phyloP scores from a whole-genome alignment of 37 sponge, comb jelly and placozoan species.

The Chondrilla cf. caribensis region DNA sequence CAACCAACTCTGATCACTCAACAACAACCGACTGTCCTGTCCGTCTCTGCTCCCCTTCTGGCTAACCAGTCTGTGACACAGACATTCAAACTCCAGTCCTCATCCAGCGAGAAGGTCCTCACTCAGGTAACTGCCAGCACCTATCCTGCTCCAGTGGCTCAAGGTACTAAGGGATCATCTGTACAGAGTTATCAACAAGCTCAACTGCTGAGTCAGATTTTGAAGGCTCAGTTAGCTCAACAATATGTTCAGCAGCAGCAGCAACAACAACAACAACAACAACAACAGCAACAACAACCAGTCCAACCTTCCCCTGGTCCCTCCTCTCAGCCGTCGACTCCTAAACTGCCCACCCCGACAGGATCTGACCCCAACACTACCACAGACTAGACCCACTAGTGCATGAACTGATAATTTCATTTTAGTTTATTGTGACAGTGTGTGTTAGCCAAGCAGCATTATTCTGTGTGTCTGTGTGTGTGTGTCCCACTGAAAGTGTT shows the following conservation, averaged over 20 bases:
- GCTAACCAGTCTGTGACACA: background rate
- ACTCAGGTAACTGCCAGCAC: conserved; percentile 1
- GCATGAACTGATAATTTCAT: no score
- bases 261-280: conserved; percentile 4
- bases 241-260: conserved; percentile 3
- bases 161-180: background rate
- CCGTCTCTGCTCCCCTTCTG: background rate
- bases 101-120: background rate
- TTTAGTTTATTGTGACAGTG: no score
- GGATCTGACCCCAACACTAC: no score
- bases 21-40: background rate
- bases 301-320: no score
- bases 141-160: background rate
- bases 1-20: background rate
- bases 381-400: no score
- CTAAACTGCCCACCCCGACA: no score
- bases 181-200: background rate
- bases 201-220: background rate
- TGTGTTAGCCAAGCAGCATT: no score
- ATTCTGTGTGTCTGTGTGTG: no score
- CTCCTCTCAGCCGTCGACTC: no score
- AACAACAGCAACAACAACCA: no score
- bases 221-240: background rate
- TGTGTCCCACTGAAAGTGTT: no score
- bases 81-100: conserved; percentile 1